Evolutionary conservation across 2,113 vertebrate species (phyloP), one percentile per base, ranked within the genome.

Genomic region (Pheucticus melanocephalus): DNA sequence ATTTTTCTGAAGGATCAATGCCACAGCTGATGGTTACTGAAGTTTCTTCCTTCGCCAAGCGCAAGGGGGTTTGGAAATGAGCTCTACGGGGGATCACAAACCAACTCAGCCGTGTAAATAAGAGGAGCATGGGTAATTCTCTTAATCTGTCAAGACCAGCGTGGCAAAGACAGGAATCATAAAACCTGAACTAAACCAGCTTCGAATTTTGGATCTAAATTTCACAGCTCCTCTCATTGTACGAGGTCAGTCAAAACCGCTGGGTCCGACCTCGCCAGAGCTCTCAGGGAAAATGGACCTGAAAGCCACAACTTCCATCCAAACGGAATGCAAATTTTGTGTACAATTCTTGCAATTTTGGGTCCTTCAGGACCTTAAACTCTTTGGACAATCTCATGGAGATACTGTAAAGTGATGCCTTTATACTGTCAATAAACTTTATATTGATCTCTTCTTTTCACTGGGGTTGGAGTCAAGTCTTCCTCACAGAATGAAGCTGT

Each of bases 1-100:
- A 94, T 96, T 97, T 95, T 90, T 96, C 86, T 94, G 95, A 88
- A 93, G 93, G 95, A 96, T 96, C 96, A 97, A 96, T 97, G 95
- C 95, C 95, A 94, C 92, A 82, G 92, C 94, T 95, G 96, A 96
- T 97, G 94, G 96, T 88, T 96, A 75, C 95, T 96, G 95, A 96
- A 96, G 94, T 94, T 92, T 90, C 95, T 95, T 96, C 93, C 92
- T 78, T 71, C 53, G 63, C 72, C 86, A 15, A 15, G 92, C 70
- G 17, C 92, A 44, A 78, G 75, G 69, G 73, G 85, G 64, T 47
- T 90, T 95, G 66, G 92, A 96, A 96, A 92, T 59, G 72, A 94
- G 63, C 92, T 96, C 93, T 44, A 8, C 61, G 30, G 93, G 92
- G 94, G 76, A 88, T 96, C 92, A 90, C 92, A 61, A 78, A 88